Evolutionary conservation across 2,113 vertebrate species (phyloP), one percentile per base, ranked within the genome.

Genomic region (Grus americana): DNA sequence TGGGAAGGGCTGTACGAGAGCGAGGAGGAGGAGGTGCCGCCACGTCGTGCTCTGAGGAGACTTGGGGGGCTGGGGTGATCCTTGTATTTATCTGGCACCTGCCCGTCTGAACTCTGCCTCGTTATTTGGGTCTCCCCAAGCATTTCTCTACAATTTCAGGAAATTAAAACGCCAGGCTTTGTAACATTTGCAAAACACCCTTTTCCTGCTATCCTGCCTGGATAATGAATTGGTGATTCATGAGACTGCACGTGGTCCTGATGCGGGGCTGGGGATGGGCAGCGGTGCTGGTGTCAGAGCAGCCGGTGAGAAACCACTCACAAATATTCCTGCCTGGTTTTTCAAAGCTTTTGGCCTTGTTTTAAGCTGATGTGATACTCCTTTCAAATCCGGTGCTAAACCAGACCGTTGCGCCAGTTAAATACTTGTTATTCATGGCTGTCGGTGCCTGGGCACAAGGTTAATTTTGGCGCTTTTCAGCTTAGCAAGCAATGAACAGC

Each of bases 401-500:
- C 38, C 72, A 62, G 13, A 8, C 32, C 54, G 2, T 24, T 50
- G 66, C 12, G 9, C 75, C 68, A 46, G 78, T 86, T 87, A 66
- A 82, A 81, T 50, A 71, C 22, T 81, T 82, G 79, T 88, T 67
- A 34, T 75, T 96, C 52, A 26, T 73, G 62, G 66, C 79, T 93
- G 87, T 83, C 65, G 13, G 78, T 90, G 91, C 96, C 95, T 93
- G 96, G 75, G 78, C 86, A 67, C 36, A 46, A 18, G 92, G 96
- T 95, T 97, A 88, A 97, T 92, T 96, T 88, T 95, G 97, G 92
- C 12, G 63, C 79, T 96, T 98, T 92, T 85, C 88, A 94, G 95
- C 95, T 94, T 95, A 92, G 96, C 86, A 68, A 95, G 96, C 92
- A 90, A 57, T 76, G 92, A 98, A 66, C 52, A 67, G 88, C 61